Percentiles rank a stretch among this genome's conserved stretches.
These are phyloP conservation scores for Torymus auratus DNA, from an alignment of 2,888 invertebrate genomes.

Conservation along the genomic window DNA sequence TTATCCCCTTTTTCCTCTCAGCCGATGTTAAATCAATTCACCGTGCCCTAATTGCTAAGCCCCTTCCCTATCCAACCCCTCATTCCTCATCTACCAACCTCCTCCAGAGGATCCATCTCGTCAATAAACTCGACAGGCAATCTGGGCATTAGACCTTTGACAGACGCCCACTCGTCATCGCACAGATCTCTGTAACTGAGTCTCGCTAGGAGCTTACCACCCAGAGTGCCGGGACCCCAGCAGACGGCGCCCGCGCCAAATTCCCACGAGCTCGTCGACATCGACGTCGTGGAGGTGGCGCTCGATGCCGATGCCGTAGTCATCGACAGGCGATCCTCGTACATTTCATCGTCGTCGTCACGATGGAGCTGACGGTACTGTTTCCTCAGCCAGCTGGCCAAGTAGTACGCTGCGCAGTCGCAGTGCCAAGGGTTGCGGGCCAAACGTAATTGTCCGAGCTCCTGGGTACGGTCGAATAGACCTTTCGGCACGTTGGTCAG, in stretches of 20 bases:
- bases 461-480: constrained; percentile 81
- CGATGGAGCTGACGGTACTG: constrained; percentile 60
- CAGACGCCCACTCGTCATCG: constrained; percentile 88
- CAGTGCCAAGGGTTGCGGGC: constrained; percentile 90
- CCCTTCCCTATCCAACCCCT: no score
- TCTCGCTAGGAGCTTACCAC: constrained; percentile 83
- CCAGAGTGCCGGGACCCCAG: constrained; percentile 84
- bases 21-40: no score
- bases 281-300: neutral
- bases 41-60: no score
- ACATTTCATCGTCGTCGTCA: constrained; percentile 21
- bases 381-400: constrained; percentile 80
- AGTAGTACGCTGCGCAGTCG: constrained; percentile 85
- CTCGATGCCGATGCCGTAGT: constrained; percentile 1
- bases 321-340: neutral
- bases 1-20: no score
- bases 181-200: constrained; percentile 86
- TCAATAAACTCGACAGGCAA: constrained; percentile 78
- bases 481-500: constrained; percentile 84
- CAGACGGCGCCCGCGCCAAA: constrained; percentile 77
- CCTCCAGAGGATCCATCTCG: neutral
- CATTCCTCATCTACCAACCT: neutral
- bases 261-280: constrained; percentile 66
- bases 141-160: constrained; percentile 84
- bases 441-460: constrained; percentile 83